Conservation (phyloP, 2,888 invertebrate genomes). For the Cacoxenus indagator region DNA sequence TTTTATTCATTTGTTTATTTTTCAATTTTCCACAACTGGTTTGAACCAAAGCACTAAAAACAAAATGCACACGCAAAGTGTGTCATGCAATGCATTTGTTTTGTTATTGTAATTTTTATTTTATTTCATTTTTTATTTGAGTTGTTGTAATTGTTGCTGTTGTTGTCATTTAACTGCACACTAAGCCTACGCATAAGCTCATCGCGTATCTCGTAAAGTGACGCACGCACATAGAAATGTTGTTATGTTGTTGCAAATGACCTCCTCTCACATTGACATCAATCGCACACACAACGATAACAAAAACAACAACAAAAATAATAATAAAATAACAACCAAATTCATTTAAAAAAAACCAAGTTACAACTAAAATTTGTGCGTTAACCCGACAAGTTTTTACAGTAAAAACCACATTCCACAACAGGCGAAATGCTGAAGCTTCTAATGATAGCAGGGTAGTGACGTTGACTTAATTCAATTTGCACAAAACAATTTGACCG, state of each 20-base stretch:
- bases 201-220: too few species aligned
- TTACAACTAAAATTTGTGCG: background rate
- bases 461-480: background rate
- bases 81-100: background rate
- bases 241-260: too few species aligned
- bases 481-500: background rate
- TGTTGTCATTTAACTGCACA: too few species aligned
- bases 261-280: too few species aligned
- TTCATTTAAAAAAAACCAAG: background rate
- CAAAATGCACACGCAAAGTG: background rate
- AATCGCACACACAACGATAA: too few species aligned
- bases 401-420: slow-evolving; percentile 17
- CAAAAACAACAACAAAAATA: background rate
- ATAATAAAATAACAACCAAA: background rate
- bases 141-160: too few species aligned
- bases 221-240: too few species aligned
- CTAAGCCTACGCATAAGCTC: too few species aligned
- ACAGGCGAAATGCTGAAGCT: background rate
- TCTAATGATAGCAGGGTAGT: background rate
- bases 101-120: background rate
- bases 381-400: background rate
- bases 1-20: background rate
- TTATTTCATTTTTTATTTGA: too few species aligned
- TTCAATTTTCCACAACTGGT: background rate
- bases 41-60: background rate